A percentile compares a stretch with the other conserved stretches of the same genome.
Conservation (phyloP, 2,113 vertebrate species). For the Neotragus moschatus region DNA sequence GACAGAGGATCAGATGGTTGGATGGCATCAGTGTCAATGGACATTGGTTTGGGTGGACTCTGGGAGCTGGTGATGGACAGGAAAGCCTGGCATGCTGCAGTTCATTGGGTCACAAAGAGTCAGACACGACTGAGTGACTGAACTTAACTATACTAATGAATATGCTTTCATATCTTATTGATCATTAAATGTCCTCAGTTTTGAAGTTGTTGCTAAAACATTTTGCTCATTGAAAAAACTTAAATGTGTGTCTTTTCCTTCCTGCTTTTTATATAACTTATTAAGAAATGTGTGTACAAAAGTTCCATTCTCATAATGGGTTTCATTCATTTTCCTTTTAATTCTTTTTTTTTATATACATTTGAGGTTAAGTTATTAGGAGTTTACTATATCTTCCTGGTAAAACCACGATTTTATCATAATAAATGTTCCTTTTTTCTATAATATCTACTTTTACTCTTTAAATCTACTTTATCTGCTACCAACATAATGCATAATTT, state of each 20-base stretch:
- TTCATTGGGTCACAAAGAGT: neutral
- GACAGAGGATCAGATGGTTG: neutral
- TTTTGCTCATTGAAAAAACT: neutral
- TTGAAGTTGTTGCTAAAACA: neutral
- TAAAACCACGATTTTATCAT: neutral
- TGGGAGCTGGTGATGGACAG: neutral
- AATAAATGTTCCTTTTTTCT: neutral
- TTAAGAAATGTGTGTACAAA: neutral
- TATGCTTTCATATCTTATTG: neutral
- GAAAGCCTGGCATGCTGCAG: fast-evolving
- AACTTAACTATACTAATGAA: neutral
- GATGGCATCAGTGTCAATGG: neutral
- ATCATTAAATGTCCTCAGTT: neutral
- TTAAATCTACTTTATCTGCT: neutral
- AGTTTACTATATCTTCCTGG: neutral
- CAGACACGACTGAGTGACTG: fast-evolving
- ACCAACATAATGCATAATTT: neutral
- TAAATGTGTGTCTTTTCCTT: neutral
- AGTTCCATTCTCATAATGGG: neutral
- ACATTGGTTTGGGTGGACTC: neutral
- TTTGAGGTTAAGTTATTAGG: neutral
- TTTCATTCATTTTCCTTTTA: neutral
- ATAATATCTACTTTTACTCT: neutral
- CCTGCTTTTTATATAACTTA: neutral
- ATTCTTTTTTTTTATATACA: neutral